These are phyloP conservation scores for Aplodontia rufa DNA, from an alignment of 2,113 vertebrate species.

Conservation along the genomic window DNA sequence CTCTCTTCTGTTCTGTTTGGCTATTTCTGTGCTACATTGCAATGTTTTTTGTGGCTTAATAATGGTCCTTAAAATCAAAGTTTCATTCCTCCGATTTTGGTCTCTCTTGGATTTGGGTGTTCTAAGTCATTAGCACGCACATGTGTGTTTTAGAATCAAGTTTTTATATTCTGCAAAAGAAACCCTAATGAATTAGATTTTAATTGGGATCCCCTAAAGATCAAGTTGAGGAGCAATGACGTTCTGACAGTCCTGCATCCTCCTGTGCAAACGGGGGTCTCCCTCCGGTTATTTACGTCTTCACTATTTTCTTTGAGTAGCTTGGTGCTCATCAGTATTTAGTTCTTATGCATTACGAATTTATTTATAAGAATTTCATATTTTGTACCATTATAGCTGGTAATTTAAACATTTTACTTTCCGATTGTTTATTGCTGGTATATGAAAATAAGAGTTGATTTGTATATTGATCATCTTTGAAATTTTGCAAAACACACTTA, in stretches of 20 bases:
- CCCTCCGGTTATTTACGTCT: background rate
- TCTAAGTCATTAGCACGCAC: conserved; percentile 6
- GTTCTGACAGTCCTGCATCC: background rate
- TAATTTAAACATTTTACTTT: background rate
- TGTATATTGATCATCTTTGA: background rate
- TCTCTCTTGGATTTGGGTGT: background rate
- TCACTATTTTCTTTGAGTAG: background rate
- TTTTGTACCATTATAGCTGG: background rate
- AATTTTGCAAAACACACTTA: background rate
- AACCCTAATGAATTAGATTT: background rate
- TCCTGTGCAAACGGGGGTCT: background rate
- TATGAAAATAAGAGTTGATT: background rate
- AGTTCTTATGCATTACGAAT: background rate
- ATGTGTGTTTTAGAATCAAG: conserved; percentile 13
- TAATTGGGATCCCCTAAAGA: background rate
- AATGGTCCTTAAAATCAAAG: background rate
- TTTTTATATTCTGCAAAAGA: background rate
- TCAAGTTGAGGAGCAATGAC: background rate
- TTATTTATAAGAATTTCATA: background rate
- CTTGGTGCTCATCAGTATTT: background rate
- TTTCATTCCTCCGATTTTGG: background rate
- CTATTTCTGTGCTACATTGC: background rate
- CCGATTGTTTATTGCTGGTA: background rate
- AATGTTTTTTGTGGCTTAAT: background rate
- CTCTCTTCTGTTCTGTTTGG: background rate